phyloP scores from a whole-genome alignment of 2,888 invertebrate species.

The Matsumyia berberina region DNA sequence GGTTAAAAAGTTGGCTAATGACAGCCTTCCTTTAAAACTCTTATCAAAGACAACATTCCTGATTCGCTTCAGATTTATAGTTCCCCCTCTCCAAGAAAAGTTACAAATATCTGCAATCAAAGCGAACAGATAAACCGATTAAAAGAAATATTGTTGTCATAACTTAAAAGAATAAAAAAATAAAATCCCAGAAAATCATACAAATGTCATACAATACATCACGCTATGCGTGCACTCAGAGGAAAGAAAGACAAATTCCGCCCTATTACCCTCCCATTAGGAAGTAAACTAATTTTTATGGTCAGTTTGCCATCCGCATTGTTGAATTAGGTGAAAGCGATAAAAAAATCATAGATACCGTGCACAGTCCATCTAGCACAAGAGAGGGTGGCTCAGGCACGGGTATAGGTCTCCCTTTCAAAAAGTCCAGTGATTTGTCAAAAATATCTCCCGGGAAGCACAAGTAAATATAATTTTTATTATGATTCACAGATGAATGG shows the following conservation, averaged over 20 bases:
- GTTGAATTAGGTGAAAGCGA: slow-evolving; percentile 70
- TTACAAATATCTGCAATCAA: slow-evolving; percentile 24
- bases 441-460: slow-evolving; percentile 33
- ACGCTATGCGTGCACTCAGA: slow-evolving; percentile 56
- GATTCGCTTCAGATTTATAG: neutral
- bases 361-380: slow-evolving; percentile 9
- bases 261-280: slow-evolving; percentile 76
- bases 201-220: slow-evolving; percentile 66
- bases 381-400: slow-evolving; percentile 29
- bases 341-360: slow-evolving; percentile 63
- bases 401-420: slow-evolving; percentile 17
- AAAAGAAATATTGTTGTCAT: slow-evolving; percentile 24
- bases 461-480: slow-evolving; percentile 68
- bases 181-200: slow-evolving; percentile 42
- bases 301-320: slow-evolving; percentile 79
- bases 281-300: slow-evolving; percentile 82
- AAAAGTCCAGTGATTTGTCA: slow-evolving; percentile 70
- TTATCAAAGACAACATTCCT: neutral
- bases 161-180: slow-evolving; percentile 38
- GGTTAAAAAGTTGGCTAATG: no score
- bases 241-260: slow-evolving; percentile 75
- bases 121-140: slow-evolving; percentile 32
- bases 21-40: neutral
- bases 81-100: neutral
- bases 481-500: slow-evolving; percentile 76